A percentile compares a stretch with the other conserved stretches of the same genome.
Evolutionary conservation across 2,113 vertebrate species (phyloP).

Genomic region (Salvator merianae): DNA sequence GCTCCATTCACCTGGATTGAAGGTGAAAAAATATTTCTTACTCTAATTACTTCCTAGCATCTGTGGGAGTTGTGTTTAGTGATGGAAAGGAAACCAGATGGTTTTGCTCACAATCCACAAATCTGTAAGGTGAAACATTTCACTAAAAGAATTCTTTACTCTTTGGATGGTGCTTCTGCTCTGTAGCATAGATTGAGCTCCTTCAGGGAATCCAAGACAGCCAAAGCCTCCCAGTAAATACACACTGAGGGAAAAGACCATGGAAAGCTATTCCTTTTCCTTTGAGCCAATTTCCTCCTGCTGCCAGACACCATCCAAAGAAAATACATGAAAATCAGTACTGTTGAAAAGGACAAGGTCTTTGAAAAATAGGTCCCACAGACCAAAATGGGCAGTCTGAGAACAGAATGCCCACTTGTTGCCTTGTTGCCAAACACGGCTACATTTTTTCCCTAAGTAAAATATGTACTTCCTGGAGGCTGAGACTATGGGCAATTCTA

Average conservation of each 20-base stretch:
- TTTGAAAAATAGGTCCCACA: constrained; percentile 8
- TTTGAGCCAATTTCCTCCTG: constrained; percentile 9
- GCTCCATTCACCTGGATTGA: background rate
- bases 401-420: constrained; percentile 6
- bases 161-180: background rate
- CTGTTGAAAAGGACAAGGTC: background rate
- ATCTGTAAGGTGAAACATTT: constrained; percentile 14
- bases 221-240: constrained; percentile 5
- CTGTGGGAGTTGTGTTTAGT: background rate
- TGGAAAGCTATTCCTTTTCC: constrained; percentile 12
- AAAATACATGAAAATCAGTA: constrained; percentile 11
- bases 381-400: background rate
- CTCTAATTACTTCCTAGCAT: background rate
- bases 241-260: background rate
- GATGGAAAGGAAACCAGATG: background rate
- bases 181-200: background rate
- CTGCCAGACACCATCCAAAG: background rate
- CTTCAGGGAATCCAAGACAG: background rate
- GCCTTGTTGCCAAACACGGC: background rate
- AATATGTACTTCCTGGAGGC: background rate
- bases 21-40: background rate
- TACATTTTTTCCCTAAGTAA: constrained; percentile 3
- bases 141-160: background rate
- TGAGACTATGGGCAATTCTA: too few relatives aligned
- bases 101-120: constrained; percentile 7